Conservation (phyloP, 2,797 vertebrate genomes). For the Leucoraja ocellata region DNA sequence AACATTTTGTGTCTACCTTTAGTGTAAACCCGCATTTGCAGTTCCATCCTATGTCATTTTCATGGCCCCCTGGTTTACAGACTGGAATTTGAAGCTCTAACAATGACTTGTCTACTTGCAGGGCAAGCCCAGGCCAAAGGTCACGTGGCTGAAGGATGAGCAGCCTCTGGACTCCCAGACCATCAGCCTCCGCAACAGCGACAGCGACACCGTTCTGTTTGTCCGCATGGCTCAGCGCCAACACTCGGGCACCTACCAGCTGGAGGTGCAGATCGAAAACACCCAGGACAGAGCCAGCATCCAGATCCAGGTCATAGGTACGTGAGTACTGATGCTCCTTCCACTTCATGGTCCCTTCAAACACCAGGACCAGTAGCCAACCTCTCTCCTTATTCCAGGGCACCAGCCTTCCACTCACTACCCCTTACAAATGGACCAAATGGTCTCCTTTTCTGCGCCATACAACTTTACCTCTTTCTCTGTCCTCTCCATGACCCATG, state of each 20-base stretch:
- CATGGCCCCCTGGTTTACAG: no score
- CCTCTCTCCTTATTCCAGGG: no score
- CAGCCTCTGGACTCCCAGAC: constrained; percentile 63
- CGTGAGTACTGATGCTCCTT: constrained; percentile 62
- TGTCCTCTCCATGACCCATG: no score
- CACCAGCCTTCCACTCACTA: no score
- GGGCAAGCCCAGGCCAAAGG: constrained; percentile 89
- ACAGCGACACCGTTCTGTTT: constrained; percentile 82
- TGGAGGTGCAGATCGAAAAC: constrained; percentile 83
- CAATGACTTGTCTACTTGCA: constrained; percentile 44
- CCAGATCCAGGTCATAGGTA: constrained; percentile 83
- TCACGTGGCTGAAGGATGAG: constrained; percentile 81
- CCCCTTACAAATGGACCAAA: no score
- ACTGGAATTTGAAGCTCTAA: neutral
- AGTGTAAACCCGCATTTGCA: no score
- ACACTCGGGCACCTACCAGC: constrained; percentile 81
- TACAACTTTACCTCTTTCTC: no score
- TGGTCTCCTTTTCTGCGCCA: no score
- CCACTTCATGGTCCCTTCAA: neutral
- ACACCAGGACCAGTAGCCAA: no score
- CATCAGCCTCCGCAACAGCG: constrained; percentile 79
- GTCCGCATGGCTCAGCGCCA: constrained; percentile 75
- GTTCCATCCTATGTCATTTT: no score
- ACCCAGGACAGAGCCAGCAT: constrained; percentile 75
- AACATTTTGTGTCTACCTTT: no score